phyloP scores from a whole-genome alignment of 1,140 invertebrate genomes.

The Onthophagus taurus region DNA sequence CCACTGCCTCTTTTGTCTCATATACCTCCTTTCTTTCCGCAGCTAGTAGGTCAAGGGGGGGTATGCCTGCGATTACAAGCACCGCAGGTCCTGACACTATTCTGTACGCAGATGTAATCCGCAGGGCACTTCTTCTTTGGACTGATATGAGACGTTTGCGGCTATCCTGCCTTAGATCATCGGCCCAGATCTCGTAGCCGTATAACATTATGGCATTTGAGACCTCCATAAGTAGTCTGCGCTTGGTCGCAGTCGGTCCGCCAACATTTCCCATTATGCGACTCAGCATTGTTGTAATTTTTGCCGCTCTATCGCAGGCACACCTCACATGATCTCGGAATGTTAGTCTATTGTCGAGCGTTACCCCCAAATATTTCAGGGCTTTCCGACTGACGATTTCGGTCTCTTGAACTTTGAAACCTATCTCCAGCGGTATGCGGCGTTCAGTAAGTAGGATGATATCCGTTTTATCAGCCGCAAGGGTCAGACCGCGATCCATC shows the following conservation, averaged over 20 bases:
- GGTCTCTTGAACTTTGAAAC: not conserved
- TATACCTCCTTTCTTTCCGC: constrained; percentile 9
- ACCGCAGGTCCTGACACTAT: constrained; percentile 21
- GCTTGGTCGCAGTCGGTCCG: not conserved
- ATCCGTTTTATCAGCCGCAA: not conserved
- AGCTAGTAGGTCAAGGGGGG: constrained; percentile 27
- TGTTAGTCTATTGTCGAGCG: not conserved
- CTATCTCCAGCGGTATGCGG: not conserved
- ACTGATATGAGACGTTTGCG: constrained; percentile 6
- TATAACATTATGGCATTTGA: constrained; percentile 8
- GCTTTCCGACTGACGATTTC: not conserved
- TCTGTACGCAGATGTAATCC: constrained; percentile 23
- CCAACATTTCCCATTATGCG: constrained; percentile 1
- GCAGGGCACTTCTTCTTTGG: constrained; percentile 15
- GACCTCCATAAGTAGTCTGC: not conserved
- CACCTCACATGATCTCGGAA: not conserved
- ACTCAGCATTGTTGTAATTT: not conserved
- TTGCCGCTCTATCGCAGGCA: not conserved
- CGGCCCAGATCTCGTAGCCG: constrained; percentile 11
- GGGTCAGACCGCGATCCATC: not conserved
- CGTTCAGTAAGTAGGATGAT: not conserved
- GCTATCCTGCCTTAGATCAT: constrained; percentile 3
- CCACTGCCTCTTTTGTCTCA: not conserved
- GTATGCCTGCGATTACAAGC: constrained; percentile 24
- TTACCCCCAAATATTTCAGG: constrained; percentile 5